Percentiles rank a stretch among this genome's conserved stretches.
phyloP scores from a whole-genome alignment of 2,113 vertebrate species.

The Ictalurus punctatus region DNA sequence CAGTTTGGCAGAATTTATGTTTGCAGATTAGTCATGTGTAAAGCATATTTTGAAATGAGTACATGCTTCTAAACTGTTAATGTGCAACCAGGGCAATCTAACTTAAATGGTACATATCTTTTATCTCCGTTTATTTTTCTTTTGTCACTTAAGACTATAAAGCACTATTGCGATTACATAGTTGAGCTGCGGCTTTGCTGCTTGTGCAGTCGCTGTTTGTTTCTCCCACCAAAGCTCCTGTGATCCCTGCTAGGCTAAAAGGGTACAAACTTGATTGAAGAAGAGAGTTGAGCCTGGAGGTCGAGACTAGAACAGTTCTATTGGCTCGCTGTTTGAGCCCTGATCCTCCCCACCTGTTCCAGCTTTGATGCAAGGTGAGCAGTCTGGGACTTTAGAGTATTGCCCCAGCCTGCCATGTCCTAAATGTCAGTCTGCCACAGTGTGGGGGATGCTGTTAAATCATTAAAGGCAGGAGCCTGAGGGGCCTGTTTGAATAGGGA shows the following conservation, averaged over 20 bases:
- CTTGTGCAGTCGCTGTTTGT: neutral
- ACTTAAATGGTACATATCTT: neutral
- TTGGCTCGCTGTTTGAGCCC: neutral
- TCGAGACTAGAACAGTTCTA: conserved; percentile 27
- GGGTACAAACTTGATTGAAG: conserved; percentile 27
- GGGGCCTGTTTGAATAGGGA: neutral
- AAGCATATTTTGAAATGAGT: neutral
- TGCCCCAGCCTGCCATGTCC: conserved; percentile 12
- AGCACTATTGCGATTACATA: no score
- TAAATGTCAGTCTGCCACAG: conserved; percentile 24
- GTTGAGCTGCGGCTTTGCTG: neutral
- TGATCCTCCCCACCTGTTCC: conserved; percentile 31
- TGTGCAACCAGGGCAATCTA: neutral
- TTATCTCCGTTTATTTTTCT: neutral
- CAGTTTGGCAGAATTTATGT: neutral
- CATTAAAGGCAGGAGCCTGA: conserved; percentile 11
- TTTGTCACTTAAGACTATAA: neutral
- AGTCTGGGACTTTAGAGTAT: conserved; percentile 5
- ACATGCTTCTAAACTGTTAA: neutral
- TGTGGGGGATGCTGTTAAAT: conserved; percentile 2
- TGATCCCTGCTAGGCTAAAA: conserved; percentile 23
- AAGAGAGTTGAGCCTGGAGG: conserved; percentile 3
- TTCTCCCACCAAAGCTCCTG: neutral
- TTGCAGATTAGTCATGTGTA: neutral
- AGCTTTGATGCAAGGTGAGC: conserved; percentile 23